Evolutionary conservation across 2,888 invertebrate genomes (phyloP).

Genomic region (Drosophila neotestacea): DNA sequence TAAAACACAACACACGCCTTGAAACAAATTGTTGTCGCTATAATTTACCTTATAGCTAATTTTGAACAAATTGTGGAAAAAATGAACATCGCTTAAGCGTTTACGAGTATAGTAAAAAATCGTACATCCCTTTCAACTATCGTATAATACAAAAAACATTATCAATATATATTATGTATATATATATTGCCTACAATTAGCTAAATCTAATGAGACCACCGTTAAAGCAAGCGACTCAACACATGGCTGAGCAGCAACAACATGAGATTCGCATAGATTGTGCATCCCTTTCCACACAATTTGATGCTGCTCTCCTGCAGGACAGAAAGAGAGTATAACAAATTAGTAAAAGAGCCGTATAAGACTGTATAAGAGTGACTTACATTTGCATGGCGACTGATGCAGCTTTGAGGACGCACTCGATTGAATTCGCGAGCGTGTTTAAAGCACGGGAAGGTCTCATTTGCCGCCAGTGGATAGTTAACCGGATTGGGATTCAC

Average conservation of each 20-base stretch:
- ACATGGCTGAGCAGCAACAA: conserved; percentile 78
- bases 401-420: conserved; percentile 90
- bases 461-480: conserved; percentile 85
- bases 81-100: conserved; percentile 16
- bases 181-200: conserved; percentile 42
- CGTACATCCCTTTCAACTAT: conserved; percentile 21
- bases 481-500: conserved; percentile 85
- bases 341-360: not conserved
- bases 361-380: conserved; percentile 76
- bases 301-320: conserved; percentile 89
- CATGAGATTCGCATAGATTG: conserved; percentile 76
- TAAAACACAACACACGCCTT: conserved; percentile 44
- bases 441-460: conserved; percentile 88
- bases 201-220: conserved; percentile 49
- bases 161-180: conserved; percentile 36
- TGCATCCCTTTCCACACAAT: conserved; percentile 87
- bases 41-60: conserved; percentile 56
- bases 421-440: conserved; percentile 88
- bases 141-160: conserved; percentile 69
- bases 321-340: not conserved
- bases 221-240: conserved; percentile 81
- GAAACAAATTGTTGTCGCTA: conserved; percentile 33
- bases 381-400: conserved; percentile 91
- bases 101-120: conserved; percentile 51
- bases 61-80: conserved; percentile 59